Evolutionary conservation across 2,888 invertebrate species (phyloP).

Genomic region (Tillus elongatus): DNA sequence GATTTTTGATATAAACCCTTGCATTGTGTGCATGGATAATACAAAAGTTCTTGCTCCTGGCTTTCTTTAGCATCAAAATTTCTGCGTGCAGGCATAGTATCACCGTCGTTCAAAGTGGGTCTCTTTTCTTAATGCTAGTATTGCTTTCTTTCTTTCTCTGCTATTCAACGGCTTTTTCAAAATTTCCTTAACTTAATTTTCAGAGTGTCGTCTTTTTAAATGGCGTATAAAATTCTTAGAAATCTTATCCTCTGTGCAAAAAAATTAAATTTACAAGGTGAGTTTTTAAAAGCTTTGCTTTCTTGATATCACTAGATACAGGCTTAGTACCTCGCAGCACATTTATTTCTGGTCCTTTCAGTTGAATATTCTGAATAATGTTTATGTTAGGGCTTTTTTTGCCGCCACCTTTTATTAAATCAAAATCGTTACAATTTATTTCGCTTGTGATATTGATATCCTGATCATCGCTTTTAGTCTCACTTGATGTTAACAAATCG

Average conservation of each 20-base stretch:
- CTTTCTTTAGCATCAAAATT: background rate
- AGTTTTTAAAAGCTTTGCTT: background rate
- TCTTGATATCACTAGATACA: slow-evolving; percentile 1
- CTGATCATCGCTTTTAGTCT: slow-evolving; percentile 4
- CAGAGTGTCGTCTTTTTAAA: slow-evolving; percentile 6
- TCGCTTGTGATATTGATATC: slow-evolving; percentile 1
- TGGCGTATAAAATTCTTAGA: slow-evolving; percentile 8
- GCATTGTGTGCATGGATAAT: slow-evolving; percentile 20
- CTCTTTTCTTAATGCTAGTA: slow-evolving; percentile 7
- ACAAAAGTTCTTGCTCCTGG: slow-evolving; percentile 7
- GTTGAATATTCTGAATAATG: background rate
- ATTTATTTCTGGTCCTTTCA: slow-evolving; percentile 1
- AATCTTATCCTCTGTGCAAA: no score
- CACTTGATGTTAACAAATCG: slow-evolving; percentile 1
- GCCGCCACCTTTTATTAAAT: background rate
- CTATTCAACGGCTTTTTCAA: slow-evolving; percentile 4
- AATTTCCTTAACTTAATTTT: slow-evolving; percentile 5
- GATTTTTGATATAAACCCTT: slow-evolving; percentile 19
- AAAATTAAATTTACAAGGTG: background rate
- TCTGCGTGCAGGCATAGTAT: slow-evolving; percentile 7
- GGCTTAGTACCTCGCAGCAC: slow-evolving; percentile 2
- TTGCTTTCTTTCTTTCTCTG: slow-evolving; percentile 5
- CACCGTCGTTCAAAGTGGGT: slow-evolving; percentile 6
- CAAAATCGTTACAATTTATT: background rate
- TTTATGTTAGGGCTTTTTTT: background rate